These are phyloP conservation scores for Hapalemur alaotrensis DNA, from an alignment of 2,797 vertebrate species.

Conservation along the genomic window DNA sequence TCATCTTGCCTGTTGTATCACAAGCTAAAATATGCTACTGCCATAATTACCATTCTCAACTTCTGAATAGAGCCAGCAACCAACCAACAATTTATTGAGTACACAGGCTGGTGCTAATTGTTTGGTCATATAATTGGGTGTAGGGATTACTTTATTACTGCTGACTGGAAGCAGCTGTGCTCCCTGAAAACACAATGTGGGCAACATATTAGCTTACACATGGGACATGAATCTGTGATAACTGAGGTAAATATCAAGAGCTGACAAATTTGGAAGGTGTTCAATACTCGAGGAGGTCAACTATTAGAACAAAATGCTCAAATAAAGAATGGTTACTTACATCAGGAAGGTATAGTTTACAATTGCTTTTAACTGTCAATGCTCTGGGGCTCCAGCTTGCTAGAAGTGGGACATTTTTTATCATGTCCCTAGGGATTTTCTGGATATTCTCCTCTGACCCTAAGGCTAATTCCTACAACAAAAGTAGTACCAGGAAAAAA, in stretches of 20 bases:
- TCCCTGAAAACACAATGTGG: not conserved
- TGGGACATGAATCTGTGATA: not conserved
- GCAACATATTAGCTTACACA: not conserved
- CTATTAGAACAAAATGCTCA: not conserved
- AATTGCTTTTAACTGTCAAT: not conserved
- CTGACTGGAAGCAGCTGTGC: slow-evolving; percentile 45
- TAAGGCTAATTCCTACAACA: slow-evolving; percentile 8
- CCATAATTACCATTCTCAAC: slow-evolving; percentile 46
- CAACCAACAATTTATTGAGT: slow-evolving; percentile 47
- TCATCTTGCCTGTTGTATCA: slow-evolving; percentile 66
- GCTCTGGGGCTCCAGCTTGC: not conserved
- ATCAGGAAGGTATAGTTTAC: not conserved
- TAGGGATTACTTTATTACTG: slow-evolving; percentile 56
- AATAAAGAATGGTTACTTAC: slow-evolving; percentile 10
- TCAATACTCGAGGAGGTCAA: not conserved
- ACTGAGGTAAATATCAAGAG: not conserved
- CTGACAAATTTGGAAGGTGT: not conserved
- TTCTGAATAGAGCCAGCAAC: slow-evolving; percentile 34
- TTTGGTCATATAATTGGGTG: slow-evolving; percentile 28
- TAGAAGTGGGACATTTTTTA: not conserved
- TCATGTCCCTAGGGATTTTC: not conserved
- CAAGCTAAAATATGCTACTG: slow-evolving; percentile 57
- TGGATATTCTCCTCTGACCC: not conserved
- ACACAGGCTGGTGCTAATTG: not conserved
- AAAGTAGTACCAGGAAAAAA: not conserved